Evolutionary conservation across 2,113 vertebrate species (phyloP), one percentile per base, ranked within the genome.

Genomic region (Actenoides lindsayi): DNA sequence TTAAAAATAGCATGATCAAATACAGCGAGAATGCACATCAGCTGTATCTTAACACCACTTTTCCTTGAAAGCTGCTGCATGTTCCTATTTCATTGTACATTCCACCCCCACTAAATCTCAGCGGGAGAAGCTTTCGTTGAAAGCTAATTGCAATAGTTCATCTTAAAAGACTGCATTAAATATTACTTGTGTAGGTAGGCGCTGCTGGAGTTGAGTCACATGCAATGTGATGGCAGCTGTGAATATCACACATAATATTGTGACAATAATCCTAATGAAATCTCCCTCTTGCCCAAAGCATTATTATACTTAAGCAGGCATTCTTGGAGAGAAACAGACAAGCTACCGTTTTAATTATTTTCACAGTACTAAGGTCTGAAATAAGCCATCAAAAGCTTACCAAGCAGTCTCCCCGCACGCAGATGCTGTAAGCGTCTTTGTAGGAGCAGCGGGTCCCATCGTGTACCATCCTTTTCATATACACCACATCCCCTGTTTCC

Each of bases 361-460:
- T 25, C 76, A 28, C 63, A 46, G 10, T 0, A 3, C 5, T 18
- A 19, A 78, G 35, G 35, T 13, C 57, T 59, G 92, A 31, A 25
- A 42, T 5, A 11, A 90, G 69, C 37, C 73, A 37, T 5, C 70
- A 30, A 4, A 8, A 90, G 96, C 99, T 98, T 81, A 99, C 99
- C 98, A 98, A 98, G 95, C 99, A 99, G 80, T 99, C 98, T 2
- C 99, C 99, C 4, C 98, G 97, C 96, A 99, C 99, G 2, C 99
- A 99, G 97, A 99, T 98, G 87, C 99, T 99, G 98, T 99, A 98
- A 27, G 98, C 97, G 1, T 99, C 99, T 96, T 99, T 99, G 97
- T 99, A 99, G 51, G 99, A 99, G 97, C 99, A 99, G 94, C 98
- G 99, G 0, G 99, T 99, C 73, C 99, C 99, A 0, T 99, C 99